Percentiles rank a stretch among this genome's conserved stretches.
Conservation (phyloP, 2,888 invertebrate genomes). For the Cremastinae sp. region DNA sequence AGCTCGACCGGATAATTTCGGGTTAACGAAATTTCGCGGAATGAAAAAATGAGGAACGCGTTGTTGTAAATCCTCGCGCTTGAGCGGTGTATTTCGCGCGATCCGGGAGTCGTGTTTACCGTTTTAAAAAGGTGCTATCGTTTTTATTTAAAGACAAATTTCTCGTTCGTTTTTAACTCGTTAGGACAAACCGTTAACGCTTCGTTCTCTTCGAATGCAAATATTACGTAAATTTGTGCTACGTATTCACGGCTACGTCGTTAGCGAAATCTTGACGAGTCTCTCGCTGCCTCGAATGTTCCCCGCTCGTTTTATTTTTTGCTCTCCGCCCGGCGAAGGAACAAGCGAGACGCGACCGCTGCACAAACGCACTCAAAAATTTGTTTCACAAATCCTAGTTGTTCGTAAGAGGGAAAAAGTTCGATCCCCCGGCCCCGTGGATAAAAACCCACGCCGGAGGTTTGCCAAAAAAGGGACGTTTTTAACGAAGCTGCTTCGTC, state of each 20-base stretch:
- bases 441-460: slow-evolving; percentile 25
- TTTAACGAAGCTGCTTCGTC: slow-evolving; percentile 56
- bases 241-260: slow-evolving; percentile 12
- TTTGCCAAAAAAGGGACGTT: slow-evolving; percentile 39
- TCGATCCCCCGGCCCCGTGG: neutral
- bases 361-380: slow-evolving; percentile 35
- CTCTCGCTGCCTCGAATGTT: neutral
- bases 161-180: neutral
- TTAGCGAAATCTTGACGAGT: slow-evolving; percentile 44
- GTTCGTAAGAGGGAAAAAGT: slow-evolving; percentile 25
- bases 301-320: neutral
- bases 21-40: too few species aligned
- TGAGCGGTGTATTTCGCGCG: too few species aligned
- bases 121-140: too few species aligned
- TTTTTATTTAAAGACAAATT: neutral
- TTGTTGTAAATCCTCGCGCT: too few species aligned
- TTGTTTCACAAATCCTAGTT: slow-evolving; percentile 37
- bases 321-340: neutral
- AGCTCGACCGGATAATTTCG: too few species aligned
- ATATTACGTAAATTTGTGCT: slow-evolving; percentile 4
- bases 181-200: slow-evolving; percentile 15
- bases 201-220: slow-evolving; percentile 19
- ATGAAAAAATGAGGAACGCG: too few species aligned
- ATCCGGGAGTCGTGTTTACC: too few species aligned
- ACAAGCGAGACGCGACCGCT: slow-evolving; percentile 6